Base-by-base conservation (phyloP, 2,797 vertebrate genomes). In the Hoplostethus atlanticus region DNA sequence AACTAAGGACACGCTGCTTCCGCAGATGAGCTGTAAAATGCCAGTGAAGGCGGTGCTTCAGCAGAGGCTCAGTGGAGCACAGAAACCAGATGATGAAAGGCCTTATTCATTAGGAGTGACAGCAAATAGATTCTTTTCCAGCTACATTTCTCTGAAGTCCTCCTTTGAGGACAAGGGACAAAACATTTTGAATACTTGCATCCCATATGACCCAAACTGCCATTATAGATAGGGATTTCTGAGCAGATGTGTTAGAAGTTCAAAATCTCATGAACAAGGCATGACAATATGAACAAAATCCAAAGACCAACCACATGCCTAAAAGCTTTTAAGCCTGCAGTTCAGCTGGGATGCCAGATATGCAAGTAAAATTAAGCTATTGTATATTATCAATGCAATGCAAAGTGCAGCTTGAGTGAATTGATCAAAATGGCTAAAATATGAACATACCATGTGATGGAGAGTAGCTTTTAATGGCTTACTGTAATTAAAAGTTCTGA, bases 111-210 rank as follows among this genome's bases (percentile, higher is more conserved):
- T 76, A 73, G 3, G 72, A 88, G 84, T 87, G 92, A 92, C 92
- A 91, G 91, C 89, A 93, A 93, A 92, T 91, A 85, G 84, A 90
- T 89, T 89, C 87, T 85, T 89, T 84, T 79, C 80, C 82, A 77
- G 84, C 87, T 83, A 76, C 86, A 81, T 83, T 87, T 79, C 88
- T 87, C 87, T 80, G 86, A 85, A 80, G 87, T 83, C 52, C 77
- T 75, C 68, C 79, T 86, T 72, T 73, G 70, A 87, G 86, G 85
- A 92, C 87, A 91, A 89, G 89, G 89, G 83, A 87, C 86, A 73
- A 82, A 83, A 85, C 90, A 87, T 80, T 85, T 89, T 77, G 66
- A 92, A 87, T 76, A 77, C 76, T 50, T 62, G 83, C 58, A 12
- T 87, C 77, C 69, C 76, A 55, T 80, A 76, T 68, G 73, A 84